These are phyloP conservation scores for Melanaphis sacchari DNA, from an alignment of 1,140 invertebrate genomes.

Conservation along the genomic window DNA sequence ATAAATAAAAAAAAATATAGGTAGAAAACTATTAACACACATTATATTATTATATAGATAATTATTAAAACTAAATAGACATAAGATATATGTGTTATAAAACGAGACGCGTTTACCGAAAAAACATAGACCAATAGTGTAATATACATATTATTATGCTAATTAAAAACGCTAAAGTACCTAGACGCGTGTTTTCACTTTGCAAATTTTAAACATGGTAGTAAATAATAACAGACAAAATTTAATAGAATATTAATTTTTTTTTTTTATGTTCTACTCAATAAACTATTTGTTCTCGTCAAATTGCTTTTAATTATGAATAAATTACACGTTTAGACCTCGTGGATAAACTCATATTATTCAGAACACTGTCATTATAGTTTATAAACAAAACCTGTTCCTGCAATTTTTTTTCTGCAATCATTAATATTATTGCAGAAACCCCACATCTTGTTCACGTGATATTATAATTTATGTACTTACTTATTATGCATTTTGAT, in stretches of 20 bases:
- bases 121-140: neutral
- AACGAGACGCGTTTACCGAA: neutral
- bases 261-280: neutral
- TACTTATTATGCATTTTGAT: neutral
- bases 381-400: neutral
- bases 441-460: neutral
- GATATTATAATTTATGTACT: neutral
- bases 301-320: constrained; percentile 5
- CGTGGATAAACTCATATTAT: neutral
- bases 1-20: neutral
- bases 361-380: neutral
- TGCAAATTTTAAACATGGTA: neutral
- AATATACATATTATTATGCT: constrained; percentile 7
- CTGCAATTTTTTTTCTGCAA: neutral
- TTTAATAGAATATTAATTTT: neutral
- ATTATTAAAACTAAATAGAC: neutral
- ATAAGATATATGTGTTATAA: neutral
- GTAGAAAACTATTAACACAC: neutral
- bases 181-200: neutral
- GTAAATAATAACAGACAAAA: neutral
- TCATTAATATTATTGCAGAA: neutral
- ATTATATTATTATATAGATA: neutral
- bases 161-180: neutral
- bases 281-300: neutral
- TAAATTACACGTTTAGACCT: neutral